Evolutionary conservation across 1,140 invertebrate species (phyloP).

Genomic region (Episyrphus balteatus): DNA sequence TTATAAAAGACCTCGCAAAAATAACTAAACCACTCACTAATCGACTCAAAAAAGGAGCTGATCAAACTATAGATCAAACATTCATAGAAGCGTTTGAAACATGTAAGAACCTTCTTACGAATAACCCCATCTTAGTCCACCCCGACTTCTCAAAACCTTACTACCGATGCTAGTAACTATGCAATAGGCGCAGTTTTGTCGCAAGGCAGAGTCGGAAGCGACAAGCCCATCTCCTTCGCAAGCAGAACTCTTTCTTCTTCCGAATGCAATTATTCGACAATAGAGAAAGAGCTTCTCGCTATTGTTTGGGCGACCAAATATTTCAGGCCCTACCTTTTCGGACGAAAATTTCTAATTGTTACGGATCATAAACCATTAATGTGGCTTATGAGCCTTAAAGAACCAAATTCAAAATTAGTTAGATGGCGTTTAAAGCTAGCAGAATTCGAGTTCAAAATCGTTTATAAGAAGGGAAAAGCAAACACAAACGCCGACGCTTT

Average conservation of each 20-base stretch:
- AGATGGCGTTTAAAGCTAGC: conserved; percentile 37
- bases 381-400: conserved; percentile 40
- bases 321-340: conserved; percentile 40
- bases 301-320: conserved; percentile 33
- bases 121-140: conserved; percentile 20
- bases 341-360: conserved; percentile 37
- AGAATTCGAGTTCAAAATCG: conserved; percentile 30
- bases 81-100: conserved; percentile 16
- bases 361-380: conserved; percentile 42
- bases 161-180: conserved; percentile 14
- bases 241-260: conserved; percentile 27
- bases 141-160: conserved; percentile 1
- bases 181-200: conserved; percentile 21
- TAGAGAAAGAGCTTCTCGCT: conserved; percentile 33
- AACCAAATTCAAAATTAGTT: conserved; percentile 34
- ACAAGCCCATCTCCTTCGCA: neutral
- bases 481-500: conserved; percentile 29
- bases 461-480: conserved; percentile 29
- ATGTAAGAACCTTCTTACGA: conserved; percentile 14
- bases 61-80: conserved; percentile 2
- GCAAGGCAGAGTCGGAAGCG: conserved; percentile 15
- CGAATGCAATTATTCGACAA: conserved; percentile 35
- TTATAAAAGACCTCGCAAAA: conserved; percentile 12
- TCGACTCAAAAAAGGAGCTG: neutral
- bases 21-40: conserved; percentile 2